A percentile compares a stretch with the other conserved stretches of the same genome.
Conservation (phyloP, 2,113 vertebrate genomes). For the Macquaria australasica region DNA sequence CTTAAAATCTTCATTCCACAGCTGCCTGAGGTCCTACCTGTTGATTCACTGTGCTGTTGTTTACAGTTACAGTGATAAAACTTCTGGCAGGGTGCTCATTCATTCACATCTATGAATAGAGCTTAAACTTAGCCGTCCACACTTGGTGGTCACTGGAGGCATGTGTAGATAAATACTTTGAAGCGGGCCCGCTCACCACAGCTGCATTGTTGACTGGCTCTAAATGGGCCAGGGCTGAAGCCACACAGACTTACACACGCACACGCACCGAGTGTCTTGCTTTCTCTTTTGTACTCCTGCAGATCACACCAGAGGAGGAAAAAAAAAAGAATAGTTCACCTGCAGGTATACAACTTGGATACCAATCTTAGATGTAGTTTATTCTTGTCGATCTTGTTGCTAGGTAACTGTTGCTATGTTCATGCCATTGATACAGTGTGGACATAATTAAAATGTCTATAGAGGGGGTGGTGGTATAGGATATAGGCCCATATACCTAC, state of each 20-base stretch:
- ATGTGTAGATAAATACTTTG: slow-evolving; percentile 84
- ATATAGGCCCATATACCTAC: slow-evolving; percentile 53
- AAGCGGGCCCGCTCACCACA: slow-evolving; percentile 76
- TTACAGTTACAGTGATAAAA: slow-evolving; percentile 75
- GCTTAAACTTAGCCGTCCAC: slow-evolving; percentile 76
- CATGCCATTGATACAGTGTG: slow-evolving; percentile 77
- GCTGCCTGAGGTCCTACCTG: slow-evolving; percentile 74
- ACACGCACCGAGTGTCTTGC: slow-evolving; percentile 28
- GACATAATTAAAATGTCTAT: slow-evolving; percentile 81
- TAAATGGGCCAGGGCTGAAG: slow-evolving; percentile 70
- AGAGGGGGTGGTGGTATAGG: slow-evolving; percentile 59
- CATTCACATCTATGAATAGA: slow-evolving; percentile 86
- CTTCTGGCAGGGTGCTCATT: slow-evolving; percentile 77
- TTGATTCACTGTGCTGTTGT: slow-evolving; percentile 80
- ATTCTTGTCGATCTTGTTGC: slow-evolving; percentile 85
- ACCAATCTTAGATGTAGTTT: slow-evolving; percentile 81
- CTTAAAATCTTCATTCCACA: slow-evolving; percentile 31
- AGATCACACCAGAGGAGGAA: slow-evolving; percentile 25
- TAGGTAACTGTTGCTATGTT: slow-evolving; percentile 85
- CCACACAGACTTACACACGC: slow-evolving; percentile 45
- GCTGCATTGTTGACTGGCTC: slow-evolving; percentile 80
- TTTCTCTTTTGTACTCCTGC: slow-evolving; percentile 27
- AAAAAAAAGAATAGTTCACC: slow-evolving; percentile 65
- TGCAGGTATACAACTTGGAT: slow-evolving; percentile 77
- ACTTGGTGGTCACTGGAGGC: slow-evolving; percentile 81